Conservation (phyloP, 2,797 vertebrate genomes). For the Potorous gilbertii region DNA sequence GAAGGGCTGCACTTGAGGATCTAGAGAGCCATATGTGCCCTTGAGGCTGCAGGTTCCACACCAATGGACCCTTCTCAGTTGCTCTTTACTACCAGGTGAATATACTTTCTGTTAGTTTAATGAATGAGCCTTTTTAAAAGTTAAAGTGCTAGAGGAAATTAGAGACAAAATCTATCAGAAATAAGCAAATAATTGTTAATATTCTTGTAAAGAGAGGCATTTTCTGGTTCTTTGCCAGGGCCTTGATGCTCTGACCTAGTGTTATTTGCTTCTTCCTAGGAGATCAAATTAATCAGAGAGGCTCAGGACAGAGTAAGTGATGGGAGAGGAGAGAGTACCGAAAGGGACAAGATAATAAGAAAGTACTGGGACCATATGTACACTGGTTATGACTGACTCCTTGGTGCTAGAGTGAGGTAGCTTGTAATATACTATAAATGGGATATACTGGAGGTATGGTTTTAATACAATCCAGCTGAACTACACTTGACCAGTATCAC, state of each 20-base stretch:
- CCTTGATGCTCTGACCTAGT: not conserved
- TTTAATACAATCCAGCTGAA: not conserved
- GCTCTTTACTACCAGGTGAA: not conserved
- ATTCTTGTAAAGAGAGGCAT: not conserved
- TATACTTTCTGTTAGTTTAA: not conserved
- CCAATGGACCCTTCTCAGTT: not conserved
- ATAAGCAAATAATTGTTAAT: not conserved
- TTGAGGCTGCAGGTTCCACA: too few relatives aligned
- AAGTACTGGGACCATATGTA: not conserved
- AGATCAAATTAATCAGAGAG: not conserved
- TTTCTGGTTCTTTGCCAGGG: not conserved
- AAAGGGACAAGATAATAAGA: not conserved
- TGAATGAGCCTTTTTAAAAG: not conserved
- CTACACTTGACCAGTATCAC: not conserved
- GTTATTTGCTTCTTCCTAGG: not conserved
- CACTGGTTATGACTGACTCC: not conserved
- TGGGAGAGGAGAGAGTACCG: not conserved
- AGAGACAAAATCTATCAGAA: not conserved
- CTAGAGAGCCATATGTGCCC: too few relatives aligned
- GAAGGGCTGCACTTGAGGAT: too few relatives aligned
- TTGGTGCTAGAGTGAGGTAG: not conserved
- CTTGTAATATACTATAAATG: not conserved
- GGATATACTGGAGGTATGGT: not conserved
- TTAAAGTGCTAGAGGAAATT: not conserved
- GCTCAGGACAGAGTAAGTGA: not conserved